Conservation (phyloP, 2,888 invertebrate species). For the Stenolophus ochropezus region DNA sequence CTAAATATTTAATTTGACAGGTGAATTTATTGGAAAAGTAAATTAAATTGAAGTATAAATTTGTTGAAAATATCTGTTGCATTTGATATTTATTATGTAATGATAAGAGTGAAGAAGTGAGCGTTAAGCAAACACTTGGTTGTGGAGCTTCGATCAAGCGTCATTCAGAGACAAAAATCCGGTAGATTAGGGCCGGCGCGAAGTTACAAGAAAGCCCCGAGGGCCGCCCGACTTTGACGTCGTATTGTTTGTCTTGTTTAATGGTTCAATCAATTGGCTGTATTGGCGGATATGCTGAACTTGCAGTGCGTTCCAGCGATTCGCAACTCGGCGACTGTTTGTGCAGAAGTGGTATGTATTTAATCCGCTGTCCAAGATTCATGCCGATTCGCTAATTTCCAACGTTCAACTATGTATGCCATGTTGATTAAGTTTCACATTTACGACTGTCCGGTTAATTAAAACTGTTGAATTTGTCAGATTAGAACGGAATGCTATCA, state of each 20-base stretch:
- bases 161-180: conserved; percentile 14
- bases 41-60: no score
- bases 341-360: conserved; percentile 36
- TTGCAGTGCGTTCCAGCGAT: conserved; percentile 20
- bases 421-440: conserved; percentile 53
- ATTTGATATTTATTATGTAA: no score
- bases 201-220: conserved; percentile 1
- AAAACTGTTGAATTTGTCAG: conserved; percentile 43
- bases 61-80: no score
- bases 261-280: conserved; percentile 49
- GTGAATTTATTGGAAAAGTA: no score
- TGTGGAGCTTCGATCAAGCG: not conserved
- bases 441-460: conserved; percentile 48
- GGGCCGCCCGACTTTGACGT: conserved; percentile 27
- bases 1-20: no score
- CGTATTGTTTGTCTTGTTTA: conserved; percentile 54
- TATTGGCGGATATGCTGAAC: conserved; percentile 43
- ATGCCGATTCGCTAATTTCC: conserved; percentile 48
- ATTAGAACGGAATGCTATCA: conserved; percentile 24
- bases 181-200: not conserved
- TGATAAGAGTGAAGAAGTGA: no score
- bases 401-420: conserved; percentile 34
- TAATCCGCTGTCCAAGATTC: conserved; percentile 46
- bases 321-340: not conserved
- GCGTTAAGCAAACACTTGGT: not conserved